phyloP scores from a whole-genome alignment of 2,113 vertebrate species.

The Choloepus hoffmanni region DNA sequence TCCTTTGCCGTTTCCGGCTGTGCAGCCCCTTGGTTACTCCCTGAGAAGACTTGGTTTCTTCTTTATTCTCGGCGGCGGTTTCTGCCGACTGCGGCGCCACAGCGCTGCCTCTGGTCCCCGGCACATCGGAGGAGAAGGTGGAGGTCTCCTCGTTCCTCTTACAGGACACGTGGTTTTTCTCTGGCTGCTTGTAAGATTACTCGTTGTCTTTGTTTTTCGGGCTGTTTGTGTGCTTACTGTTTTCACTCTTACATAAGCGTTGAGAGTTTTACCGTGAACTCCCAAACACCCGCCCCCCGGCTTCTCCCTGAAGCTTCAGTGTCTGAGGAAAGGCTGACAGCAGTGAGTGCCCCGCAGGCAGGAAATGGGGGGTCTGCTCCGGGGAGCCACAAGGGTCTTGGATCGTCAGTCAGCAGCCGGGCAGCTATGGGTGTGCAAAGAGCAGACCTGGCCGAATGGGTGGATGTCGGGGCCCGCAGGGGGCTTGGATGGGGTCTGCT shows the following conservation, averaged over 20 bases:
- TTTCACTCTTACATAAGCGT: too few species aligned
- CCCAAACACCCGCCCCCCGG: accelerated
- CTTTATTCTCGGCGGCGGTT: not conserved
- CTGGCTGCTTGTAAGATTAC: not conserved
- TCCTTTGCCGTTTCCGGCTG: not conserved
- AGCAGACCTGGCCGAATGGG: too few species aligned
- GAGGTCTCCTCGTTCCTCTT: not conserved
- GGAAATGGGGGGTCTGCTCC: not conserved
- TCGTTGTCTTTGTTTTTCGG: not conserved
- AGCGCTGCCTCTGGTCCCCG: not conserved
- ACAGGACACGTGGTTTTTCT: not conserved
- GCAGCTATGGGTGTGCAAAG: not conserved
- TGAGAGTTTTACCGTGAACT: not conserved
- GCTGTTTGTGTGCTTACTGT: not conserved
- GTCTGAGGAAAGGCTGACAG: not conserved
- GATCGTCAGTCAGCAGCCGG: not conserved
- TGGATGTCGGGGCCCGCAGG: too few species aligned
- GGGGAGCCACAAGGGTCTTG: not conserved
- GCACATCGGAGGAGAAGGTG: not conserved
- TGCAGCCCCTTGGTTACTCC: not conserved
- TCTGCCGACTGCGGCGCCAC: not conserved
- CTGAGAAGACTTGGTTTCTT: not conserved
- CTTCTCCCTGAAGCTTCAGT: not conserved
- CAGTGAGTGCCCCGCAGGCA: accelerated
- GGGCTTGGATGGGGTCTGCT: too few species aligned